Base-by-base conservation (phyloP, 2,888 invertebrate species). In the Keiferia lycopersicella region DNA sequence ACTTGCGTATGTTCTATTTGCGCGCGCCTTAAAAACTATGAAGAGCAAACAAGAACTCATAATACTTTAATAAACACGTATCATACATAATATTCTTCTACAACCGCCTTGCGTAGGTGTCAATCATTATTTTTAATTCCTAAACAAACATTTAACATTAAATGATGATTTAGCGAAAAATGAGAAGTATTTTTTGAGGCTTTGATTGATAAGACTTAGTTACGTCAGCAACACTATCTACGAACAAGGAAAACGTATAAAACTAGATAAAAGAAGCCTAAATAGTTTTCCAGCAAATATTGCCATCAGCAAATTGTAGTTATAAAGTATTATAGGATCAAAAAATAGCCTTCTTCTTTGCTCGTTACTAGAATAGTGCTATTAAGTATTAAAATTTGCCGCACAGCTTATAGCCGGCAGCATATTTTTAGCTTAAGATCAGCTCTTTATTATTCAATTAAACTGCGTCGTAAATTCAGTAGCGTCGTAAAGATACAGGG, bases 401-500 rank as follows among this genome's bases (percentile, higher is more conserved):
- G 14, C 56, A 8, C 56, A 39, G 20, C 58, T 11, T 38, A 8
- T 10, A 11, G 18, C 39, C 16, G 20, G 20, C 38, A 12, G 20
- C 39, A 38, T 7, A 30, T 20, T 56, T 53, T 56, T 26, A 34
- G 56, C 30, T n/a, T 56, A 16, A 26, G 34, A 56, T 56, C 30
- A 56, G 56, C 26, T 30, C 18, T 58, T 58, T 58, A 58, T 38
- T 58, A 57, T 58, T 38, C 39, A 58, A 58, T 58, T 38, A 58
- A 58, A 26, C 16, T 38, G 4, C 11, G 18, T 20, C 58, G 26
- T 58, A 58, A 57, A 38, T 38, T 53, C 22, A 53, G 22, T n/a
- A 53, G 22, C 53, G n/a, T 30, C 53, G n/a, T 53, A 53, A 53
- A 56, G 20, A 18, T 50, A 50, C 20, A 3, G 26, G 26, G n/a